Evolutionary conservation across 35 echinoderm and acorn worm genomes (phyloP), one percentile per base, ranked within the genome.

Genomic region (Acanthaster planci): DNA sequence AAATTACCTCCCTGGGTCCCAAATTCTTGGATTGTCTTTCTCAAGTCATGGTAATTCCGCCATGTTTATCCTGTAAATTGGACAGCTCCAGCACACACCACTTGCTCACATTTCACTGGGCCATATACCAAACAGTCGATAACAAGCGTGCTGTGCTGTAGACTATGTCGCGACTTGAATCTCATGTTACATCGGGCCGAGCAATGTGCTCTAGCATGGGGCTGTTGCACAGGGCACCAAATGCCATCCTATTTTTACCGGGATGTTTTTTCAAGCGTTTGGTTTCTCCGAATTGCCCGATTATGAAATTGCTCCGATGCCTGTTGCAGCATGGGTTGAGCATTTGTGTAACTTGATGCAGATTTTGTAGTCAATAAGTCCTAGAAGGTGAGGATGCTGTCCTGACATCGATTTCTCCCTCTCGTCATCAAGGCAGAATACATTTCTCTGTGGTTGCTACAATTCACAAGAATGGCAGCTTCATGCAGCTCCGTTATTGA

Each of bases 51-150:
- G 30, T 72, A 72, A 72, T 34, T 72, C 64, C 7, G 22, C 34
- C 64, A 72, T 72, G 64, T 72, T 72, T 72, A 72, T 72, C 64
- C 64, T 72, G 30, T 26, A 30, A 72, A 72, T 72, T 72, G 64
- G 64, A 72, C 23, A 72, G 34, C 64, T 72, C 64, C 29, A 72
- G 64, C 30, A 26, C 34, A 72, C 64, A 26, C 64, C 0, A 12
- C 8, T 7, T 72, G 64, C 64, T 72, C 64, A 72, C 64, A 72
- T 72, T 72, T 72, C 64, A 72, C 64, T 72, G 15, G 64, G 22
- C 34, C 34, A 67, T 36, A 72, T 72, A 34, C 29, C 7, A 19
- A 72, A 31, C 64, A 23, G 34, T 72, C 64, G 26, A 35, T 72
- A 72, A 34, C 64, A 72, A 34, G 64, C 64, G 64, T 23, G 34